Conservation (phyloP, 2,113 vertebrate species). For the Nematolebias whitei region DNA sequence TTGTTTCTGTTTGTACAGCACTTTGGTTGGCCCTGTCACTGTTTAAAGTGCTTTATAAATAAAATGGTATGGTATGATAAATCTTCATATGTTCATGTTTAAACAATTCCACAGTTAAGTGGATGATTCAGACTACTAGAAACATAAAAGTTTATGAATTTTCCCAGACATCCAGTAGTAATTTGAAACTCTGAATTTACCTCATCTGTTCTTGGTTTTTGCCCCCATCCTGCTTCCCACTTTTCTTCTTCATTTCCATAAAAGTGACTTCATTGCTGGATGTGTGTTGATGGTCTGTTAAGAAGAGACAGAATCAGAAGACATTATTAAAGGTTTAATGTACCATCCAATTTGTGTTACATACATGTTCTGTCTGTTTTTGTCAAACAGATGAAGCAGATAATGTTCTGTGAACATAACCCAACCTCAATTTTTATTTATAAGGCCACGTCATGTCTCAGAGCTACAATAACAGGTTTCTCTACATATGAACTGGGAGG, state of each 20-base stretch:
- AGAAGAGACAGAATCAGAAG: slow-evolving; percentile 21
- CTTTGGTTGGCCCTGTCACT: too few species aligned
- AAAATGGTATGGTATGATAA: too few species aligned
- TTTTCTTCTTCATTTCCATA: slow-evolving; percentile 64
- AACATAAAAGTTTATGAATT: too few species aligned
- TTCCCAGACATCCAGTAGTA: too few species aligned
- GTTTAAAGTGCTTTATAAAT: too few species aligned
- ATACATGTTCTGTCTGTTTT: background rate
- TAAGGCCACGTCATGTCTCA: background rate
- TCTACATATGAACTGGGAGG: too few species aligned
- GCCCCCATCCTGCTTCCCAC: slow-evolving; percentile 15
- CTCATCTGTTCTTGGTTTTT: slow-evolving; percentile 20
- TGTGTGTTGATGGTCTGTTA: slow-evolving; percentile 76
- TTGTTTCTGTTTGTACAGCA: too few species aligned
- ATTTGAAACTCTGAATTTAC: background rate
- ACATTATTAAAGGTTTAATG: background rate
- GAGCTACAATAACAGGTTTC: too few species aligned
- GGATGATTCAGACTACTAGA: too few species aligned
- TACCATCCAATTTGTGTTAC: background rate
- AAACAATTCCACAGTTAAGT: too few species aligned
- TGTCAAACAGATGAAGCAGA: background rate
- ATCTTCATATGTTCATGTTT: too few species aligned
- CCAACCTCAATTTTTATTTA: background rate
- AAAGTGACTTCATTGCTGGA: slow-evolving; percentile 51
- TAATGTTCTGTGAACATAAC: background rate